A percentile compares a stretch with the other conserved stretches of the same genome.
phyloP scores from a whole-genome alignment of 2,888 invertebrate species.

The Rhamphomyia laevipes region DNA sequence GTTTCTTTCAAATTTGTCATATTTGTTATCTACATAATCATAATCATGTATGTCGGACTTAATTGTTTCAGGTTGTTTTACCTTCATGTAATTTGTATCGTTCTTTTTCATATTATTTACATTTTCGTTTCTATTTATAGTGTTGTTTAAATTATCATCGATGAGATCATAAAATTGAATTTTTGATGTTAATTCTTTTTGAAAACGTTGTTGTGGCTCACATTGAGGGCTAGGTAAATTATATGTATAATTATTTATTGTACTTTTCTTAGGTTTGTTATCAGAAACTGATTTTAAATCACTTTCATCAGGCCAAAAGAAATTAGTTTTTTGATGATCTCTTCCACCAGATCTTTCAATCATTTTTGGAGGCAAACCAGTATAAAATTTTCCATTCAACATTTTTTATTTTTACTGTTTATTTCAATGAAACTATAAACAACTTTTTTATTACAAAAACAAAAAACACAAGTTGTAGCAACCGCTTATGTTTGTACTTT shows the following conservation, averaged over 20 bases:
- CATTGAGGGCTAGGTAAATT: slow-evolving; percentile 15
- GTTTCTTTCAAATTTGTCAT: slow-evolving; percentile 22
- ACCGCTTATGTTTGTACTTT: too few species aligned
- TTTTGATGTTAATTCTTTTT: slow-evolving; percentile 34
- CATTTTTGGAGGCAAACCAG: slow-evolving; percentile 35
- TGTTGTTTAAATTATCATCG: slow-evolving; percentile 15
- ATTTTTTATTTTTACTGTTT: slow-evolving; percentile 17
- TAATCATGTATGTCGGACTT: slow-evolving; percentile 33
- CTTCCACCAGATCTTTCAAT: slow-evolving; percentile 24
- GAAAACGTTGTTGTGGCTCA: slow-evolving; percentile 30
- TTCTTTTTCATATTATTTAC: slow-evolving; percentile 13
- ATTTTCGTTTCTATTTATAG: not conserved
- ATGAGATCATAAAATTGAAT: slow-evolving; percentile 33
- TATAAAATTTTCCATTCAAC: slow-evolving; percentile 37
- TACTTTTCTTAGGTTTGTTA: slow-evolving; percentile 22
- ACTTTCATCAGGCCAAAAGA: slow-evolving; percentile 37
- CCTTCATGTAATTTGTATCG: slow-evolving; percentile 17
- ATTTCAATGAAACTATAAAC: too few species aligned
- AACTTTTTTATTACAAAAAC: not conserved
- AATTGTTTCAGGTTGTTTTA: slow-evolving; percentile 27
- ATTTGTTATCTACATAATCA: slow-evolving; percentile 26
- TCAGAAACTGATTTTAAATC: slow-evolving; percentile 25
- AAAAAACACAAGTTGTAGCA: not conserved
- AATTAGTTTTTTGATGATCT: slow-evolving; percentile 33
- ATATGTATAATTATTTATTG: not conserved